Evolutionary conservation across 2,113 vertebrate species (phyloP).

Genomic region (Trogon melanurus): DNA sequence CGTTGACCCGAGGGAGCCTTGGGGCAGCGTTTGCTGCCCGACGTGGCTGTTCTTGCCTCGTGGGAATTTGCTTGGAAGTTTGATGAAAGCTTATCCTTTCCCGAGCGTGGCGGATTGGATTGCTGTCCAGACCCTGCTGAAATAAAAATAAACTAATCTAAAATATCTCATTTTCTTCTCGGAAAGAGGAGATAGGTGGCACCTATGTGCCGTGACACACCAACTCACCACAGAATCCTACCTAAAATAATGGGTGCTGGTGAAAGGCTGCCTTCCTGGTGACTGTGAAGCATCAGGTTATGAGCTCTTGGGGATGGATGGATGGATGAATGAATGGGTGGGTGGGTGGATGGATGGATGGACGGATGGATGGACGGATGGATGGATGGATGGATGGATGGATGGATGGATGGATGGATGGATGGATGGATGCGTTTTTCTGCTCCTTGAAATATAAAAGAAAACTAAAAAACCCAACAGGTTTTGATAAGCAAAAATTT

Average conservation of each 20-base stretch:
- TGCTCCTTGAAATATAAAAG: too few relatives aligned
- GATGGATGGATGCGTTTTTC: too few relatives aligned
- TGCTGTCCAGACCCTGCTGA: background rate
- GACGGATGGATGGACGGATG: too few relatives aligned
- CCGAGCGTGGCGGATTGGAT: rapidly evolving
- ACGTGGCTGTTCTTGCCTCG: background rate
- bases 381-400: too few relatives aligned
- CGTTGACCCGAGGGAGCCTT: background rate
- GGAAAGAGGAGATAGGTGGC: background rate
- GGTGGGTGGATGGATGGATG: too few relatives aligned
- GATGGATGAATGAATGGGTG: too few relatives aligned
- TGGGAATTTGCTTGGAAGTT: background rate
- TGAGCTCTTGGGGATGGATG: background rate
- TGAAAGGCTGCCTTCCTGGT: background rate
- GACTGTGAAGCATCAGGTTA: background rate
- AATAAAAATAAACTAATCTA: background rate
- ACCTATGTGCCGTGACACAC: background rate
- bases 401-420: too few relatives aligned
- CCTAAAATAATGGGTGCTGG: rapidly evolving
- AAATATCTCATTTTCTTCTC: background rate
- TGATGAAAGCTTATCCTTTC: background rate
- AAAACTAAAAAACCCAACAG: background rate
- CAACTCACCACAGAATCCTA: background rate
- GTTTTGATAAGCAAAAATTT: background rate
- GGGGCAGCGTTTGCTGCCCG: background rate